Base-by-base conservation (phyloP, 1,140 invertebrate genomes). In the Potamilus streckersoni region DNA sequence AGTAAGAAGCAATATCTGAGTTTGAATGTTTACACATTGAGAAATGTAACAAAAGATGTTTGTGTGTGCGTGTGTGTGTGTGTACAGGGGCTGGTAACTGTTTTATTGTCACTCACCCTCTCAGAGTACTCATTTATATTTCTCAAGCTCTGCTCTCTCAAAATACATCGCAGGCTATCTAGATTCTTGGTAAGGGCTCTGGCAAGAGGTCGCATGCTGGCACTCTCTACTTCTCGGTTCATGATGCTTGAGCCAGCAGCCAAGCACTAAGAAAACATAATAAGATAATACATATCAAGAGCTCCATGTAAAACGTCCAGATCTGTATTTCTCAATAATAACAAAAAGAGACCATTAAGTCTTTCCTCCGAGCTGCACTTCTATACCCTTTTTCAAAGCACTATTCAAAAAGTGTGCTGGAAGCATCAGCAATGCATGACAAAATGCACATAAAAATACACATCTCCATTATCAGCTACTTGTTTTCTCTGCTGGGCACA, bases 181-280 rank as follows among this genome's bases (percentile, higher is more conserved):
- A 99, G 90, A 73, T 96, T 97, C 84, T 96, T 96, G 0, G 97
- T 99, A 16, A 99, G 92, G 14, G 96, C 96, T 89, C 96, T 96
- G 8, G 98, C 98, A 56, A 99, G 86, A 0, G 98, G 98, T n/a
- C 98, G 93, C 96, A 99, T 98, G 11, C 94, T 94, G 20, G 95
- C 95, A 88, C 96, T 97, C 87, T 99, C 98, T 27, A 94, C 91
- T 87, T 99, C 97, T 19, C 97, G 93, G 86, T 99, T 98, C 93
- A 99, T 95, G 81, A 99, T 99, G 60, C 96, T 98, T 0, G 97
- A 99, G 2, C 92, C 92, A 71, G 92, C 92, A 23, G 92, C 91
- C 60, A 92, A 79, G 80, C 91, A 92, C 90, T 90, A 78, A 8
- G 82, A 82, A 59, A 78, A 58, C 70, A 60, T 19, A 19, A 71